Evolutionary conservation across 2,888 invertebrate genomes (phyloP), one percentile per base, ranked within the genome.

Genomic region (Chrysopilus asiliformis): DNA sequence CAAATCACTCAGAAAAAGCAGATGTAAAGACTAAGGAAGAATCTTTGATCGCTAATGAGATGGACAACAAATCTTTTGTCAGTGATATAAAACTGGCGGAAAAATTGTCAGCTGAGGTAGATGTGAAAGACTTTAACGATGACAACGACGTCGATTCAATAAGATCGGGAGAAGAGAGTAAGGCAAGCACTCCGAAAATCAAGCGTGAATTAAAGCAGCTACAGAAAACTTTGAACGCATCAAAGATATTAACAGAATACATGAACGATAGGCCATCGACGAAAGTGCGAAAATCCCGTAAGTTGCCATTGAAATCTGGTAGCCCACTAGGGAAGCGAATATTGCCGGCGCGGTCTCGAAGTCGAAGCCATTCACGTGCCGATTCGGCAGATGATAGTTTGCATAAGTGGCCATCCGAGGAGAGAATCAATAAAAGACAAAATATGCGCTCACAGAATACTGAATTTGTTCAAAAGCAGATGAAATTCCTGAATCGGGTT

Each of bases 191-290:
- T 4, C 52, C 52, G 3, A 47, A 47, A 41, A 66, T 68, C 35
- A 65, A 67, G 39, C 64, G 74, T 42, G 79, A 79, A 53, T 59
- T 78, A 38, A 66, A 71, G 47, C 72, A 71, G 2, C 58, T 79
- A 16, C 70, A 78, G 43, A 74, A 73, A 19, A 70, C 77, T 10
- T 73, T 76, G 16, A 76, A 72, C 52, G 76, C 77, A 50, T 77
- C 79, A 1, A 74, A 78, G 52, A 70, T 79, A 32, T 67, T 74
- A 28, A 69, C 65, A 47, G 70, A 71, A 53, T 74, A 68, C 51
- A 72, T 66, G 12, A 68, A 65, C 43, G 52, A 73, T n/a, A 66
- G 45, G 10, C 45, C 61, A 28, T 67, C 60, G 39, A 68, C 68
- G 47, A 68, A 62, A 17, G 63, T 60, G 40, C 68, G 66, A 41